Evolutionary conservation across 1,140 invertebrate species (phyloP).

Genomic region (Andrena cerasifolii): DNA sequence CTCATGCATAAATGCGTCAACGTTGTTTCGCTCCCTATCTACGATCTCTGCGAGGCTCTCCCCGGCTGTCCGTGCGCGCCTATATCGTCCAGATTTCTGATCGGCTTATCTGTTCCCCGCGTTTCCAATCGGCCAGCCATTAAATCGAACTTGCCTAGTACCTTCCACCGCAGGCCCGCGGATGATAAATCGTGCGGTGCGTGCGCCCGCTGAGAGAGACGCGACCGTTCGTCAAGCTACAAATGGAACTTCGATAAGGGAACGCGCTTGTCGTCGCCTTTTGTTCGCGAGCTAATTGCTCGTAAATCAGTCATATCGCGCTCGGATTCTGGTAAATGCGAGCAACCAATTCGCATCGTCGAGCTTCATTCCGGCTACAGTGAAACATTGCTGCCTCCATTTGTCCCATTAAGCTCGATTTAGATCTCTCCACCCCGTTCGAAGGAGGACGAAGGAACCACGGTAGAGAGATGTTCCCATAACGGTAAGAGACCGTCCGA

Average conservation of each 20-base stretch:
- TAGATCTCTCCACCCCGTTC: background rate
- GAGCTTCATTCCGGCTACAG: conserved; percentile 12
- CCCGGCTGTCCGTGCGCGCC: conserved; percentile 13
- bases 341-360: conserved; percentile 30
- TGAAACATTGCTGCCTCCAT: conserved; percentile 27
- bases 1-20: conserved; percentile 69
- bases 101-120: conserved; percentile 40
- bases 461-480: no score
- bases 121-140: conserved; percentile 25
- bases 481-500: conserved; percentile 41
- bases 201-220: background rate
- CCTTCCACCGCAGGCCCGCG: conserved; percentile 10
- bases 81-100: conserved; percentile 51
- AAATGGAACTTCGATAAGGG: conserved; percentile 42
- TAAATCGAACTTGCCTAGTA: conserved; percentile 31
- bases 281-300: conserved; percentile 36
- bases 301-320: conserved; percentile 23
- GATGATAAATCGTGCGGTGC: conserved; percentile 36
- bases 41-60: conserved; percentile 44
- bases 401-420: conserved; percentile 30
- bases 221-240: conserved; percentile 6
- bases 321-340: conserved; percentile 4
- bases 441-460: background rate
- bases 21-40: conserved; percentile 55
- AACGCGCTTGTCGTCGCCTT: conserved; percentile 2